Evolutionary conservation across 1,140 invertebrate species (phyloP).

Genomic region (Heliconius himera): DNA sequence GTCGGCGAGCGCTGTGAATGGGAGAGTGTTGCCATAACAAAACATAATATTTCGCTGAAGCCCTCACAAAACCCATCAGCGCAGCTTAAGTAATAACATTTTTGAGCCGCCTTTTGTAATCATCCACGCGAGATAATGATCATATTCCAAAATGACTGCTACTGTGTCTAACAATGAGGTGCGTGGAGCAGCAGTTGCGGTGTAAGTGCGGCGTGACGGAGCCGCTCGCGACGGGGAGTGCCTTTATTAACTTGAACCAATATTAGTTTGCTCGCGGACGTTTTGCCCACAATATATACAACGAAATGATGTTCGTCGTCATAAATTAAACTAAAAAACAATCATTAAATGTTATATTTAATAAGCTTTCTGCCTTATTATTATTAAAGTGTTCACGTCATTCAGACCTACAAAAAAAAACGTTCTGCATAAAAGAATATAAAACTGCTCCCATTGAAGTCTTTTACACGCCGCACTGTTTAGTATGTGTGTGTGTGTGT

Average conservation of each 20-base stretch:
- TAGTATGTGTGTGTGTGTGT: too few relatives aligned
- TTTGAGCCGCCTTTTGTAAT: constrained; percentile 24
- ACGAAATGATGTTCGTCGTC: too few relatives aligned
- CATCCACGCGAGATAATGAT: constrained; percentile 29
- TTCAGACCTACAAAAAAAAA: not conserved
- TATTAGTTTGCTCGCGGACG: not conserved
- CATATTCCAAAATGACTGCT: constrained; percentile 28
- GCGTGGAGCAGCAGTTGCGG: constrained; percentile 6
- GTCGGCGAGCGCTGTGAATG: not conserved
- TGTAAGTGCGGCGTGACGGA: not conserved
- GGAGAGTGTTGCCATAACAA: not conserved
- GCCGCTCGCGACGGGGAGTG: not conserved
- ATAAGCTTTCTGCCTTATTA: not conserved
- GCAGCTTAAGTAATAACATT: constrained; percentile 32
- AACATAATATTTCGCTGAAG: not conserved
- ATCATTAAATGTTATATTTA: too few relatives aligned
- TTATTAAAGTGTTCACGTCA: not conserved
- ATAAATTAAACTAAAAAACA: too few relatives aligned
- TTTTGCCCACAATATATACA: not conserved
- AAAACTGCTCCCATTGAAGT: constrained; percentile 28
- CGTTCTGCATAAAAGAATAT: not conserved
- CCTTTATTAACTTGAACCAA: not conserved
- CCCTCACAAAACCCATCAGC: not conserved
- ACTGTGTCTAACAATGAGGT: not conserved
- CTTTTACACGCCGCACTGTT: constrained; percentile 27